A percentile compares a stretch with the other conserved stretches of the same genome.
Evolutionary conservation across 2,888 invertebrate genomes (phyloP).

Genomic region (Agrotis puta): DNA sequence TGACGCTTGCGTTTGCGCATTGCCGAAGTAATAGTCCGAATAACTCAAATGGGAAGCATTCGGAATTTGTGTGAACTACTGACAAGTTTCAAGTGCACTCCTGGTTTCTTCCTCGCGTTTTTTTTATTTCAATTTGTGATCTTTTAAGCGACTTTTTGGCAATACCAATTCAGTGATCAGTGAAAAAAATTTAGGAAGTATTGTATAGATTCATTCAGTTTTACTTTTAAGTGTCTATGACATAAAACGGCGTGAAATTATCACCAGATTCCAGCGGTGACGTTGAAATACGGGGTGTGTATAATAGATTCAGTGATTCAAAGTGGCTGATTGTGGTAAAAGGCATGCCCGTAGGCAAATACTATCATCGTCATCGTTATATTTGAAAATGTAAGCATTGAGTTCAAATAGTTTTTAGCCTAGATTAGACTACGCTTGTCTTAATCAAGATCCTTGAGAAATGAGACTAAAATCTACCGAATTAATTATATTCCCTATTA

Average conservation of each 20-base stretch:
- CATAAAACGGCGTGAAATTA: constrained; percentile 22
- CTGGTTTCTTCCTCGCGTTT: constrained; percentile 41
- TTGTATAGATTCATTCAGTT: constrained; percentile 39
- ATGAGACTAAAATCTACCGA: too few species aligned
- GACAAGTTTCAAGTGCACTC: constrained; percentile 61
- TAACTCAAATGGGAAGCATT: constrained; percentile 55
- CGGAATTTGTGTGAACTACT: constrained; percentile 67
- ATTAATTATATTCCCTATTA: too few species aligned
- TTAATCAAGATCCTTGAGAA: too few species aligned
- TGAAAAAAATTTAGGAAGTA: constrained; percentile 26
- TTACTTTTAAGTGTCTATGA: constrained; percentile 15
- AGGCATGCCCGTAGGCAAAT: not conserved
- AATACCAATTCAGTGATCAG: constrained; percentile 30
- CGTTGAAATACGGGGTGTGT: constrained; percentile 31
- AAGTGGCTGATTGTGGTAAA: not conserved
- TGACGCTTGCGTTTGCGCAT: constrained; percentile 46
- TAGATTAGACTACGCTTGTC: too few species aligned
- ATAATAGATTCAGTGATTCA: constrained; percentile 6
- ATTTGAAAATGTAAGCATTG: not conserved
- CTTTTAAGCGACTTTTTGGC: constrained; percentile 12
- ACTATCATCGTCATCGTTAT: not conserved
- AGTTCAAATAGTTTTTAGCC: not conserved
- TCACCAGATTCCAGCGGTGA: constrained; percentile 29
- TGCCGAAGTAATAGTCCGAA: constrained; percentile 51
- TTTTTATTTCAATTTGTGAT: constrained; percentile 29